Base-by-base conservation (phyloP, 2,797 vertebrate genomes). In the Sebastes dallii region DNA sequence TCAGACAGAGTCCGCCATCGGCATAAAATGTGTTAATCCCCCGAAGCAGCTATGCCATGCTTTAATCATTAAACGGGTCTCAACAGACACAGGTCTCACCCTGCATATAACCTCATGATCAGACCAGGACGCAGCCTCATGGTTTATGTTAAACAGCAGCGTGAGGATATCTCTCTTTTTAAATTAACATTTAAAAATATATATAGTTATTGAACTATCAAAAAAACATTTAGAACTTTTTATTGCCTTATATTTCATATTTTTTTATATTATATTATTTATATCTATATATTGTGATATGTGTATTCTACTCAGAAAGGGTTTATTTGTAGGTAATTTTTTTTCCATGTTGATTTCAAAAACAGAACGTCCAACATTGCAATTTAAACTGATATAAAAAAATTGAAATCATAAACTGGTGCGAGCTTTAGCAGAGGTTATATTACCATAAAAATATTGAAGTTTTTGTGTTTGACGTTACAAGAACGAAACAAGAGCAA, bases 1-100 rank as follows among this genome's bases (percentile, higher is more conserved):
- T 75, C 72, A 79, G 76, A 81, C 75, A 32, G 56, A 81, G 79
- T 80, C 79, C 69, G 55, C 79, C 70, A 79, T 74, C 54, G 73
- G 68, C 68, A 88, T 83, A 78, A 91, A 89, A 94, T 93, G 84
- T 90, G 89, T 91, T 92, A 93, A 94, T 93, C 89, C 83, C 71
- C 67, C 3, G 34, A 90, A 90, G 86, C 83, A 88, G 85, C 60
- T 70, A 75, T 78, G 66, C 82, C 68, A 76, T 20, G 61, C 54
- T 82, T 84, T 77, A 81, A 86, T 86, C 77, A 66, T 72, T 83
- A 67, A 39, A 81, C 39, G 13, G 39, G 14, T 42, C 39, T 42
- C 39, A 42, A 42, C 73, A 72, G 68, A 66, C 59, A 72, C 24
- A 14, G 30, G 30, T 76, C 64, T 71, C 36, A 66, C 52, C 32